phyloP scores from a whole-genome alignment of 2,113 vertebrate species.

The Apeltes quadracus region DNA sequence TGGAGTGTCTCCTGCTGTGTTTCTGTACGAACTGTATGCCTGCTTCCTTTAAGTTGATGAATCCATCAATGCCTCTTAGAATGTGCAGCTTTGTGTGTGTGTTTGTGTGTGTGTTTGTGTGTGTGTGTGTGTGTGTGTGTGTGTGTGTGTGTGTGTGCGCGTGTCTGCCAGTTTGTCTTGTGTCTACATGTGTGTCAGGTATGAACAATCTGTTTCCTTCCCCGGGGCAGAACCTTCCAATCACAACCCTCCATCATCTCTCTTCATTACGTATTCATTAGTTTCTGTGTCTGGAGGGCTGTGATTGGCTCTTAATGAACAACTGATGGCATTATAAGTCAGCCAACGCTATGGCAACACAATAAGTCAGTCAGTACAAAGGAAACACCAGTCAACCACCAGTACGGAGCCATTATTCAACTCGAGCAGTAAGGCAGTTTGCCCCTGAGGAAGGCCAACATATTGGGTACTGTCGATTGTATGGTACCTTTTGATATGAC shows the following conservation, averaged over 20 bases:
- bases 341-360: constrained; percentile 59
- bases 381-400: constrained; percentile 60
- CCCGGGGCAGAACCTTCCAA: constrained; percentile 64
- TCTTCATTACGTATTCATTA: constrained; percentile 77
- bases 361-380: constrained; percentile 69
- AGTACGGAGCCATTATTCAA: constrained; percentile 68
- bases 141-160: background rate
- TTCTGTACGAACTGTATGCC: background rate
- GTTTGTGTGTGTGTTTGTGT: background rate
- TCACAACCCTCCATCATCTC: constrained; percentile 69
- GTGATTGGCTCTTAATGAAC: constrained; percentile 78
- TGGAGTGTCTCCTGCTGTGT: background rate
- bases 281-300: constrained; percentile 74
- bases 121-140: background rate
- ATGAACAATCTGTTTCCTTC: constrained; percentile 61
- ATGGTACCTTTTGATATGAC: constrained; percentile 55
- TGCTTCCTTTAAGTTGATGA: constrained; percentile 15
- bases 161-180: background rate
- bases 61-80: constrained; percentile 7
- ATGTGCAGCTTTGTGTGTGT: background rate
- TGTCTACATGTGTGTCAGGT: constrained; percentile 48
- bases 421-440: constrained; percentile 38
- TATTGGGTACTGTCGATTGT: constrained; percentile 58
- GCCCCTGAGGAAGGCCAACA: constrained; percentile 59
- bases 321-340: constrained; percentile 72